Base-by-base conservation (phyloP, 2,888 invertebrate species). In the Drosophila lutescens region DNA sequence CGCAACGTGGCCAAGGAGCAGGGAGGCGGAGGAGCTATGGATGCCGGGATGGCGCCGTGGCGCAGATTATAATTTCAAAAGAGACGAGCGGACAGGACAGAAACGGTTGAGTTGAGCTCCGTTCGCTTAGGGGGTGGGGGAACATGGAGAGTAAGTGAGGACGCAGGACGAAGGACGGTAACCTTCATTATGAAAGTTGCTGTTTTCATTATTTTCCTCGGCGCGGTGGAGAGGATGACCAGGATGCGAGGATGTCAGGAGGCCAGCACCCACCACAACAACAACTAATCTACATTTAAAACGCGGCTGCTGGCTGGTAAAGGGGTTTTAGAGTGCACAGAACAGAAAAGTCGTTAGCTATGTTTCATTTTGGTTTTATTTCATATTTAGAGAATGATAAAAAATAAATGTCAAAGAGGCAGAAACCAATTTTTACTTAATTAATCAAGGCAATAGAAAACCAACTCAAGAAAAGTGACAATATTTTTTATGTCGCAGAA, bases 21-120 rank as follows among this genome's bases (percentile, higher is more conserved):
- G 72, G 50, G 34, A 4, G 34, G 56, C 41, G 20, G 38, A 38
- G 56, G 15, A 43, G 77, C 53, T 36, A 34, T 36, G 41, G 49
- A 38, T 30, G 30, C 41, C 40, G 23, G 54, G 49, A 68, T 63
- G 77, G 68, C 73, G 73, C 79, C 83, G 67, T 77, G 82, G 82
- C 56, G 88, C 85, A 89, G 89, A 90, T 90, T 89, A 89, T 89
- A 90, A 90, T 89, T 89, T 89, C 86, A 88, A 83, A 89, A 89
- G 78, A 83, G 80, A 76, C 74, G 77, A 74, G 51, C 56, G 71
- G 65, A 51, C 63, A 57, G 56, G 71, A 72, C 62, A 60, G 55
- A 63, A 68, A 66, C 26, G 66, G 70, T 57, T 71, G 62, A 63
- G 59, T 66, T 66, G 65, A 65, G 65, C 68, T 57, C 65, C 49